These are phyloP conservation scores for Lophius americanus DNA, from an alignment of 2,797 vertebrate genomes.

Conservation along the genomic window DNA sequence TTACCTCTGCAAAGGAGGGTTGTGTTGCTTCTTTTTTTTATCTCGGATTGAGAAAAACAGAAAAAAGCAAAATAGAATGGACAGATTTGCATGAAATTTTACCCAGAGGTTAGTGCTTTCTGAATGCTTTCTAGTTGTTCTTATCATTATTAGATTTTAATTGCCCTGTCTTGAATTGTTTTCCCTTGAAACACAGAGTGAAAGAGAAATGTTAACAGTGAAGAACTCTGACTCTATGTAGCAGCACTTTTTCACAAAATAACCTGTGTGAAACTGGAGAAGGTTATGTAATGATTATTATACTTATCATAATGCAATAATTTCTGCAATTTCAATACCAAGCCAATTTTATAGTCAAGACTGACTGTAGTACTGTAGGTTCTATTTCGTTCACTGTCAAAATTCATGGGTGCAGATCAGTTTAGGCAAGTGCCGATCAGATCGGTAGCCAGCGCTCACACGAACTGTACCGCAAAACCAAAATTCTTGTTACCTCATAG, in stretches of 20 bases:
- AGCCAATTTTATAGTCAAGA: background rate
- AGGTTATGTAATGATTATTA: background rate
- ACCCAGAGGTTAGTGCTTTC: no score
- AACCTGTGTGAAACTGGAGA: background rate
- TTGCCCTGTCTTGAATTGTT: background rate
- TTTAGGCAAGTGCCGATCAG: no score
- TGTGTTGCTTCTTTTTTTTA: no score
- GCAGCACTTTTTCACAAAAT: background rate
- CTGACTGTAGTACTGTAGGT: no score
- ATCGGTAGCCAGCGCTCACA: no score
- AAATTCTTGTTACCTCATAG: background rate
- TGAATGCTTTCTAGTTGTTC: background rate
- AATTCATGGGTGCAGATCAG: conserved; percentile 5
- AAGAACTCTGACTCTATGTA: background rate
- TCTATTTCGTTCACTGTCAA: conserved; percentile 5
- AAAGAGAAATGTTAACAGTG: background rate
- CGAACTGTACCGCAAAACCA: background rate
- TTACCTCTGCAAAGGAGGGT: no score
- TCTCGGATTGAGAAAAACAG: no score
- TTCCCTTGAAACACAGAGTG: background rate
- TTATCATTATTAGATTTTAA: background rate
- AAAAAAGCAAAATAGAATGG: no score
- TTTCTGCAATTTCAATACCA: background rate
- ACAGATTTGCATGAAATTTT: no score
- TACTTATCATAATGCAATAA: no score